Base-by-base conservation (phyloP, 2,797 vertebrate genomes). In the Betta splendens region DNA sequence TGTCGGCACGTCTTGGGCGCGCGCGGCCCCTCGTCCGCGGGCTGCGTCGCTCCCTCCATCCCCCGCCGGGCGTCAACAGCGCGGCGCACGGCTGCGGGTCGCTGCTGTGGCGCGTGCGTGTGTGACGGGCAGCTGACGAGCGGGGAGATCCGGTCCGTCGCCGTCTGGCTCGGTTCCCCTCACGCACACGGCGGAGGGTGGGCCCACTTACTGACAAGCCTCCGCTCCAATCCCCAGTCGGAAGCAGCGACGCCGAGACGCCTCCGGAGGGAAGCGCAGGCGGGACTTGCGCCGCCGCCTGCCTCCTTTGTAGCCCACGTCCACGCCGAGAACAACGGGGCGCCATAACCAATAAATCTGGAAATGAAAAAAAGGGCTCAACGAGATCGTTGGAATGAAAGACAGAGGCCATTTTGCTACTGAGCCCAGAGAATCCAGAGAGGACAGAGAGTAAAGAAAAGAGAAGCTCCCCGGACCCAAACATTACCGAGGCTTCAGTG, bases 181-280 rank as follows among this genome's bases (percentile, higher is more conserved):
- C 80, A 68, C 53, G 49, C 83, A 67, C 81, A 43, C 56, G 53
- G 79, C 33, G 76, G 72, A 84, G 82, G 92, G 90, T 85, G 92
- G 89, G 92, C 90, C 89, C 80, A 87, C 75, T 90, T 94, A 96
- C 93, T 95, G 96, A 96, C 95, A 94, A 84, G 85, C 90, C 76
- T 81, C 87, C 87, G 85, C 93, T 91, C 96, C 96, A 98, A 97
- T 98, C 95, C 95, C 94, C 94, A 77, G 76, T 64, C 87, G 84
- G 87, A 66, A 80, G 77, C 75, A 53, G 77, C 46, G 77, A 69
- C 32, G 69, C 54, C 7, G 75, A 77, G 75, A 58, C 81, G 82
- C 84, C 73, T 86, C 86, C 88, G 52, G 77, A 51, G 87, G 85
- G 86, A 77, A 64, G 82, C 64, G 43, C 87, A 85, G 89, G 87